Evolutionary conservation across 2,797 vertebrate species (phyloP).

Genomic region (Leuciscus waleckii): DNA sequence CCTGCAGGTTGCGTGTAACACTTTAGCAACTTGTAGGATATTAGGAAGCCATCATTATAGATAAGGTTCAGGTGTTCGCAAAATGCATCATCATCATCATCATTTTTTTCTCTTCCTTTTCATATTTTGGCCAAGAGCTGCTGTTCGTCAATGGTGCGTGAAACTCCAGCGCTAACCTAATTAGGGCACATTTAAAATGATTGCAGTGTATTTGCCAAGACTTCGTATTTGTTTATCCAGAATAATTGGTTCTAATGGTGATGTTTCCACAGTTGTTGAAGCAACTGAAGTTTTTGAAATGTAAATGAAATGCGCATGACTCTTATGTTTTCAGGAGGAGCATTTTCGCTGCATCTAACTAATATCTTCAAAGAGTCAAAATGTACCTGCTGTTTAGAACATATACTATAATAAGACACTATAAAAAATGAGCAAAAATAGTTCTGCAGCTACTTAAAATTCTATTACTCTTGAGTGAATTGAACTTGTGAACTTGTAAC

Average conservation of each 20-base stretch:
- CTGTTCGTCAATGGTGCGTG: constrained; percentile 50
- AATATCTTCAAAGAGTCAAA: constrained; percentile 39
- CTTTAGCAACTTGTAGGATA: constrained; percentile 25
- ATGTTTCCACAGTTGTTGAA: constrained; percentile 46
- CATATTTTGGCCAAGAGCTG: constrained; percentile 40
- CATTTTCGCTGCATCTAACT: constrained; percentile 37
- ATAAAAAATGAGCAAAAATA: constrained; percentile 5
- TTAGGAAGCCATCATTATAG: neutral
- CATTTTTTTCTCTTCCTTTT: neutral
- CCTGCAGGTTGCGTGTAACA: constrained; percentile 27
- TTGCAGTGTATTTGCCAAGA: constrained; percentile 53
- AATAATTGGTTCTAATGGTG: constrained; percentile 64
- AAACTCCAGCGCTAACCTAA: constrained; percentile 54
- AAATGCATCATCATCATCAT: neutral
- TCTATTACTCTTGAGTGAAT: neutral
- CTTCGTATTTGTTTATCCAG: constrained; percentile 59
- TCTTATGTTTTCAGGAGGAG: constrained; percentile 37
- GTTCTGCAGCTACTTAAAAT: constrained; percentile 14
- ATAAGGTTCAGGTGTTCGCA: neutral
- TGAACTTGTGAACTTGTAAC: constrained; percentile 38
- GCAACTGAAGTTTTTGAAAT: constrained; percentile 58
- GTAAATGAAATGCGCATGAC: constrained; percentile 48
- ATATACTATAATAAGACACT: constrained; percentile 17
- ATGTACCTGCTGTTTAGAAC: constrained; percentile 14
- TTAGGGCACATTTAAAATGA: constrained; percentile 58